Conservation (phyloP, 2,113 vertebrate species). For the Peucedramus taeniatus region DNA sequence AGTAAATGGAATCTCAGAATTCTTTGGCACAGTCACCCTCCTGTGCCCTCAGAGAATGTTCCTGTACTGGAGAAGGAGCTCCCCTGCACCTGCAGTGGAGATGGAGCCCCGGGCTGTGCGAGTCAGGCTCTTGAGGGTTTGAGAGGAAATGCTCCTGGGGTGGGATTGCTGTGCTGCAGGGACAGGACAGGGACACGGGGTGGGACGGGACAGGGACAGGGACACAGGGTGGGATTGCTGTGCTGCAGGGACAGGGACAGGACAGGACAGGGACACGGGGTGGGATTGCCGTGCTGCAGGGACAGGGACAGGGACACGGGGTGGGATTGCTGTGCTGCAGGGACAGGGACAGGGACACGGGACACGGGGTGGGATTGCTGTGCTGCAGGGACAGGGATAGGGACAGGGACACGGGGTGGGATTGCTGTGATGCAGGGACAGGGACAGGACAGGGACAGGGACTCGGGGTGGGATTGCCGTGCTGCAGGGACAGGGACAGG, state of each 20-base stretch:
- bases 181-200: background rate
- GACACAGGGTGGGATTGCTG: no score
- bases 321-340: no score
- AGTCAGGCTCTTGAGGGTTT: rapidly evolving
- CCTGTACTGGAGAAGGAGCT: rapidly evolving
- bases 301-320: background rate
- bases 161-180: background rate
- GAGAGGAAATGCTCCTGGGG: rapidly evolving
- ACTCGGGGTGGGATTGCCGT: no score
- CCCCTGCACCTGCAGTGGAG: background rate
- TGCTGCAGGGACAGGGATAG: rapidly evolving
- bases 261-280: no score
- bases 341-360: no score
- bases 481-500: background rate
- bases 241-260: no score
- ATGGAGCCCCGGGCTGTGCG: rapidly evolving
- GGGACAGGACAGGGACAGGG: background rate
- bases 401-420: no score
- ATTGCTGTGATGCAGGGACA: rapidly evolving
- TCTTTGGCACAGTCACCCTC: background rate
- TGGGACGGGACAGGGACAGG: no score
- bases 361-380: rapidly evolving
- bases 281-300: no score
- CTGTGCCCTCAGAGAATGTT: rapidly evolving
- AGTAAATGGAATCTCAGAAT: background rate